Conservation (phyloP, 2,113 vertebrate species). For the Macaca mulatta region DNA sequence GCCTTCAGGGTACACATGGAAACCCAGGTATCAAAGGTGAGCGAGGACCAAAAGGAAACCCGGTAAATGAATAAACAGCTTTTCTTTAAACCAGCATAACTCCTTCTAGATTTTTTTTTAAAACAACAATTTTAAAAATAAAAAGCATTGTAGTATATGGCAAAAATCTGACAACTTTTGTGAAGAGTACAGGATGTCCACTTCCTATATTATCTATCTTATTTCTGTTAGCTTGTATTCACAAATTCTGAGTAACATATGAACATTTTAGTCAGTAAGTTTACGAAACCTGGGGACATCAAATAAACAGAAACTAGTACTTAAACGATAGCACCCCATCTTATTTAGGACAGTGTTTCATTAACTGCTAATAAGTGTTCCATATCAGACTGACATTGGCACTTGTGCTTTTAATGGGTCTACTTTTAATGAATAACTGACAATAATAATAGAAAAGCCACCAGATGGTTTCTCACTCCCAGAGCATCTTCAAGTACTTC, state of each 20-base stretch:
- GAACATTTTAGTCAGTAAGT: not conserved
- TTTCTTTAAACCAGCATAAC: not conserved
- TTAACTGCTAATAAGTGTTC: not conserved
- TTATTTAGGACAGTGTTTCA: not conserved
- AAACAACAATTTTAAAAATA: not conserved
- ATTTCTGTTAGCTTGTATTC: not conserved
- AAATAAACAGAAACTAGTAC: not conserved
- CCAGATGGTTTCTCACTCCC: not conserved
- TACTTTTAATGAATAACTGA: not conserved
- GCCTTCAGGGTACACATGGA: constrained; percentile 78
- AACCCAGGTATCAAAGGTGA: constrained; percentile 81
- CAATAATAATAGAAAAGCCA: not conserved
- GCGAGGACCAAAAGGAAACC: constrained; percentile 82
- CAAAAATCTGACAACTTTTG: not conserved
- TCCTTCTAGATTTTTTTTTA: constrained; percentile 40
- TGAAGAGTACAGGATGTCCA: not conserved
- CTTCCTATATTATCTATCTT: not conserved
- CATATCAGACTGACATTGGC: not conserved
- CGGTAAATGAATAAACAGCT: constrained; percentile 73
- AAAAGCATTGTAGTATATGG: not conserved
- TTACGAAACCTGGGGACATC: not conserved
- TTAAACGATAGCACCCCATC: not conserved
- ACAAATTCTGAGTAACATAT: not conserved
- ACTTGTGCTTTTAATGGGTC: not conserved
- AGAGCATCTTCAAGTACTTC: not conserved